Evolutionary conservation across 1,140 invertebrate species (phyloP), one percentile per base, ranked within the genome.

Genomic region (Drosophila jambulina): DNA sequence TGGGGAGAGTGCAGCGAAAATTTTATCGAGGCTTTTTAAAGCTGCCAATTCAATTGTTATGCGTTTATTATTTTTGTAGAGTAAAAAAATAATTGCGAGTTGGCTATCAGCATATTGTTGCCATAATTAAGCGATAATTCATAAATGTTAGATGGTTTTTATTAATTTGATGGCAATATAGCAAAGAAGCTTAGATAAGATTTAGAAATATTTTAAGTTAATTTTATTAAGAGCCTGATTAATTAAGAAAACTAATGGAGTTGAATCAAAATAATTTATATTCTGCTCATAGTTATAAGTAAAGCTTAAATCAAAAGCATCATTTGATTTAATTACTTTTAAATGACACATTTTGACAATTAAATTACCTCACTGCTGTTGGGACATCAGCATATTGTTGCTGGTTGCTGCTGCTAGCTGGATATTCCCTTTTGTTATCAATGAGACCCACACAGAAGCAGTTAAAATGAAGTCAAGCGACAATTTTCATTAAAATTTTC

Each of bases 401-500:
- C 21, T 32, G 38, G 17, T 57, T 36, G 43, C 19, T 23, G 36
- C 17, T 36, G 36, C 32, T 61, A 36, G 38, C n/a, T 36, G 36
- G 27, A 42, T 49, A 25, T 32, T 25, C 45, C 27, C 42, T 38
- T 72, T 65, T 75, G 72, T 84, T 90, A 90, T 90, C 85, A 82
- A 67, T 68, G 62, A 43, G 72, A 58, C 54, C 68, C 56, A 65
- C 80, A 64, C 65, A 72, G 69, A 71, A 49, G 78, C 71, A 80
- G 79, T 91, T 78, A 75, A 82, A 85, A 90, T 85, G 67, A 91
- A 91, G 77, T 91, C 84, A 91, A 90, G 88, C 88, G 88, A 83
- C 88, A 91, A 91, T 91, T 88, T 91, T 91, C 88, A 91, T 91
- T 91, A 88, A 91, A 91, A 91, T 84, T 83, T 85, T 78, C 68